Evolutionary conservation across 1,140 invertebrate species (phyloP).

Genomic region (Drosophila lacteicornis): DNA sequence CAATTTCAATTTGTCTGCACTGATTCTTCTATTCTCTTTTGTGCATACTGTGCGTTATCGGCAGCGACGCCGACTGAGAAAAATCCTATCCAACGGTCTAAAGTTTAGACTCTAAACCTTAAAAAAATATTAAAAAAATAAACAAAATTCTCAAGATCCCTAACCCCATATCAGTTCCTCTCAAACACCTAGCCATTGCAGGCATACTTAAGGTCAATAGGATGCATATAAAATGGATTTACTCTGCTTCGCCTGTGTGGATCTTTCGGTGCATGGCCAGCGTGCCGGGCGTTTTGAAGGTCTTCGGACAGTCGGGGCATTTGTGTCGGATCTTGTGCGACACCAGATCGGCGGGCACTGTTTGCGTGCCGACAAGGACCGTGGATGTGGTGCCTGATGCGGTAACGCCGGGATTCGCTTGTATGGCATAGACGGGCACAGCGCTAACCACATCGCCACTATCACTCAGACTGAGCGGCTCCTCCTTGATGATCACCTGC

Average conservation of each 20-base stretch:
- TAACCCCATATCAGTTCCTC: neutral
- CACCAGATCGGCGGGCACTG: conserved; percentile 62
- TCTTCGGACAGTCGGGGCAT: conserved; percentile 82
- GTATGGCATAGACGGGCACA: conserved; percentile 81
- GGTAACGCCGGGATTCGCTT: conserved; percentile 68
- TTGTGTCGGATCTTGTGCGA: conserved; percentile 81
- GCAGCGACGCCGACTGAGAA: too few relatives aligned
- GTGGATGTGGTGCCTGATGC: conserved; percentile 47
- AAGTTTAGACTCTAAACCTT: too few relatives aligned
- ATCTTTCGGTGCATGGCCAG: conserved; percentile 83
- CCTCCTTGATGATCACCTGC: conserved; percentile 81
- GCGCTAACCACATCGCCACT: conserved; percentile 70
- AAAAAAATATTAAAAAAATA: neutral
- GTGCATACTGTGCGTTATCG: too few relatives aligned
- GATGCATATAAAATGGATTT: conserved; percentile 66
- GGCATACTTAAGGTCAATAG: conserved; percentile 17
- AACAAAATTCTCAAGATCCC: too few relatives aligned
- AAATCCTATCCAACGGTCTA: too few relatives aligned
- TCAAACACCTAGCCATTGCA: conserved; percentile 5
- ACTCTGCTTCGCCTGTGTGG: conserved; percentile 85
- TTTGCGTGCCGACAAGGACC: conserved; percentile 76
- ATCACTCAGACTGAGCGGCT: conserved; percentile 76
- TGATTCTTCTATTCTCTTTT: too few relatives aligned
- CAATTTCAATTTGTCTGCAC: too few relatives aligned
- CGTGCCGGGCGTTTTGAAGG: conserved; percentile 81